phyloP scores from a whole-genome alignment of 2,113 vertebrate genomes.

The Amblyornis subalaris region DNA sequence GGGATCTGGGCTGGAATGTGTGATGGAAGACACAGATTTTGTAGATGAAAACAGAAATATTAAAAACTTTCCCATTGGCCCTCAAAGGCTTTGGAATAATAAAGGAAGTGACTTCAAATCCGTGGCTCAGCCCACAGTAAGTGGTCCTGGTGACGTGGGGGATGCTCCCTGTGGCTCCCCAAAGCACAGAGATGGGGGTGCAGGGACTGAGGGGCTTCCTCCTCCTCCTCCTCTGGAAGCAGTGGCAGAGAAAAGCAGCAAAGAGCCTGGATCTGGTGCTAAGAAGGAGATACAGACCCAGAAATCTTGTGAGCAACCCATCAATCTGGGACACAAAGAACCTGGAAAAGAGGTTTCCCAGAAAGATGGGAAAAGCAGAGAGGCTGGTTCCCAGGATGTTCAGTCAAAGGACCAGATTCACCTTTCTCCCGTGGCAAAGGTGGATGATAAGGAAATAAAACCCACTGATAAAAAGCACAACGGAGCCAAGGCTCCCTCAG shows the following conservation, averaged over 20 bases:
- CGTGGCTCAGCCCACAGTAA: neutral
- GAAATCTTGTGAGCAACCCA: accelerated
- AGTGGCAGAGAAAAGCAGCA: neutral
- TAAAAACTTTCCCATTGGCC: conserved; percentile 24
- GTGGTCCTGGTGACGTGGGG: neutral
- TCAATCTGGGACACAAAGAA: accelerated
- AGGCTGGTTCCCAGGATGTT: neutral
- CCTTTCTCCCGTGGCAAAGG: neutral
- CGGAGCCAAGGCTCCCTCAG: neutral
- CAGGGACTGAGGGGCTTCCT: neutral
- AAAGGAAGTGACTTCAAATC: neutral
- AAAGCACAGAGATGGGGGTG: neutral
- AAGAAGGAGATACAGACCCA: accelerated
- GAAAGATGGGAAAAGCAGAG: neutral
- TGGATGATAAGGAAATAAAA: neutral
- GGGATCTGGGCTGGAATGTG: neutral
- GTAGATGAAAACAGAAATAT: conserved; percentile 77
- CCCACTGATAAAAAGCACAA: accelerated
- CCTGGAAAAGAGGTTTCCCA: neutral
- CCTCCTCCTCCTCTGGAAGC: neutral
- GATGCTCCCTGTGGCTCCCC: neutral
- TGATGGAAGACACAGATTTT: neutral
- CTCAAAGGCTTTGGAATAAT: neutral
- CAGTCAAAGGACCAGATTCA: neutral
- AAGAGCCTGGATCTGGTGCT: neutral